phyloP scores from a whole-genome alignment of 1,140 invertebrate species.

The Penaeus japonicus region DNA sequence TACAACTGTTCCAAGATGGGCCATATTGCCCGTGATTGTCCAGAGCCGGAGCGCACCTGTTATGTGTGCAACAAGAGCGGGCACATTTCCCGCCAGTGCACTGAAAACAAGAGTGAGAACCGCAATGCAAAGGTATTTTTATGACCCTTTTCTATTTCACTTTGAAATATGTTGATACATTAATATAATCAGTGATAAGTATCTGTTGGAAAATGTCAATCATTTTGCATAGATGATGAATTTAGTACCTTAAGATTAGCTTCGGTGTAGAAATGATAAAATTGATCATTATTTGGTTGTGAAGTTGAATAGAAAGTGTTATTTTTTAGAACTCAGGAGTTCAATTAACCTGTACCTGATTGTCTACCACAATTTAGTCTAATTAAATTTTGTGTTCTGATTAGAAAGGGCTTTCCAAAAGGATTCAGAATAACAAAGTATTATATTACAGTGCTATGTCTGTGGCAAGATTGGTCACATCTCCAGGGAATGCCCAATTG shows the following conservation, averaged over 20 bases:
- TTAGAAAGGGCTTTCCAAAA: neutral
- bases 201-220: too few species aligned
- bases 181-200: too few species aligned
- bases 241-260: too few species aligned
- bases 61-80: constrained; percentile 76
- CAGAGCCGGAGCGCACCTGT: constrained; percentile 73
- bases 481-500: constrained; percentile 82
- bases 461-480: constrained; percentile 90
- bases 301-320: neutral
- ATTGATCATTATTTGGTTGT: neutral
- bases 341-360: too few species aligned
- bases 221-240: too few species aligned
- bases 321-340: neutral
- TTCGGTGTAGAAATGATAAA: too few species aligned
- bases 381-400: too few species aligned
- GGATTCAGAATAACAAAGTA: neutral
- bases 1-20: constrained; percentile 64
- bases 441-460: constrained; percentile 74
- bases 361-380: too few species aligned
- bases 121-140: constrained; percentile 47
- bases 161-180: neutral
- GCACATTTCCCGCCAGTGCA: constrained; percentile 89
- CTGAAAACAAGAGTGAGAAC: constrained; percentile 67
- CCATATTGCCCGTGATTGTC: constrained; percentile 60
- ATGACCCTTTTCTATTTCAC: neutral